Evolutionary conservation across 2,797 vertebrate genomes (phyloP).

Genomic region (Sebastes elongatus): DNA sequence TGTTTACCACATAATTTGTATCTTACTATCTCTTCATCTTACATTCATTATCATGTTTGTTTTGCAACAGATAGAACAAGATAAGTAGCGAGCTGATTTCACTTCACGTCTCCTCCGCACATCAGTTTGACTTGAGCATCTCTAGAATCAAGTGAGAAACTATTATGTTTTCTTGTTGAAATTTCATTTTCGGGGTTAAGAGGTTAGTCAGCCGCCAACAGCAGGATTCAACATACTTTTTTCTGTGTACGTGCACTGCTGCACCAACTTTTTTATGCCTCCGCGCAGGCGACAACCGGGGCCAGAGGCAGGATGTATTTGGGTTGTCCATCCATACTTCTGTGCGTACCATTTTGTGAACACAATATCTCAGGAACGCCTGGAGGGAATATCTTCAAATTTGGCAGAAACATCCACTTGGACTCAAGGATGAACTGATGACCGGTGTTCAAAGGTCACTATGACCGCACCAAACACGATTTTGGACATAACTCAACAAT

Average conservation of each 20-base stretch:
- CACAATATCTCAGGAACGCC: no score
- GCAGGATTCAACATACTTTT: neutral
- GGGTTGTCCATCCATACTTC: no score
- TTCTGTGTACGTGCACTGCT: neutral
- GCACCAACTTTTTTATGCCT: neutral
- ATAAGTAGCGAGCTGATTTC: neutral
- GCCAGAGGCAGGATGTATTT: no score
- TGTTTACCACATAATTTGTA: neutral
- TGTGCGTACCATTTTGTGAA: rapidly evolving
- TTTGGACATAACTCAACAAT: no score
- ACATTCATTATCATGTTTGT: conserved; percentile 6
- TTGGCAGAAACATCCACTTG: no score
- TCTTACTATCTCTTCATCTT: conserved; percentile 10
- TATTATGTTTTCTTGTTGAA: neutral
- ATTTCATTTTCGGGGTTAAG: neutral
- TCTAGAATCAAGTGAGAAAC: neutral
- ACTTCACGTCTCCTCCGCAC: neutral
- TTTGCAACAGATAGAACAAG: neutral
- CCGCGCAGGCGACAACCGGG: no score
- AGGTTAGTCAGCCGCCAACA: neutral
- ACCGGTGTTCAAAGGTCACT: no score
- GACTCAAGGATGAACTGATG: no score
- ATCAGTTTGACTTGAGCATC: neutral
- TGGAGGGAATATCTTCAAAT: no score
- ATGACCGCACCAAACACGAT: no score